Conservation (phyloP, 2,797 vertebrate species). For the Anas capensis region DNA sequence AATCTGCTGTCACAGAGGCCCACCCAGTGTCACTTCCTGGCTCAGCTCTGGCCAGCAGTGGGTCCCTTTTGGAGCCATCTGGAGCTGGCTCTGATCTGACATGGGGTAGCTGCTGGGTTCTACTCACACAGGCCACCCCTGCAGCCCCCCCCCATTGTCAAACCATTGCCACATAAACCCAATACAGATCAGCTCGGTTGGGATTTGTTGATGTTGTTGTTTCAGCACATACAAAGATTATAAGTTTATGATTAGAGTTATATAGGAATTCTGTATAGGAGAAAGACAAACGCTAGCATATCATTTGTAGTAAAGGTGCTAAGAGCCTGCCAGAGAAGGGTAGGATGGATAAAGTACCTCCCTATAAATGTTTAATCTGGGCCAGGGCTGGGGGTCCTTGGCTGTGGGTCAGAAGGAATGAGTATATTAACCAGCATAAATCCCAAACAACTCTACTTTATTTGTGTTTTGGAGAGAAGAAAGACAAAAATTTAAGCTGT, state of each 20-base stretch:
- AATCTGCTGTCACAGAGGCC: too few relatives aligned
- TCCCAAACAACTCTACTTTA: background rate
- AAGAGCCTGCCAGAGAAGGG: background rate
- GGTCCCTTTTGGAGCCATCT: too few relatives aligned
- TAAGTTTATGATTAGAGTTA: background rate
- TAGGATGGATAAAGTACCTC: background rate
- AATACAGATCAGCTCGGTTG: background rate
- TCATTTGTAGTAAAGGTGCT: background rate
- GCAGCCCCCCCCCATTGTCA: too few relatives aligned
- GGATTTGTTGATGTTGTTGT: background rate
- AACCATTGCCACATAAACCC: too few relatives aligned
- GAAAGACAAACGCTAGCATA: background rate
- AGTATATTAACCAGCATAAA: background rate
- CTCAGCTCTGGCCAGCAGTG: too few relatives aligned
- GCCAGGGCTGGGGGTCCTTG: background rate
- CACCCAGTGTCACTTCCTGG: too few relatives aligned
- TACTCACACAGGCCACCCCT: too few relatives aligned
- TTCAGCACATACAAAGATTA: background rate
- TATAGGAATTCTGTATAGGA: background rate
- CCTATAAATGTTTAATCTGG: background rate
- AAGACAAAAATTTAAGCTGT: background rate
- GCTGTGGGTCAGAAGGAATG: background rate
- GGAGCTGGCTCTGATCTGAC: too few relatives aligned
- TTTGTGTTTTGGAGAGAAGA: background rate
- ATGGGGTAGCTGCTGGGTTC: too few relatives aligned